A percentile compares a stretch with the other conserved stretches of the same genome.
Evolutionary conservation across 1,140 invertebrate genomes (phyloP).

Genomic region (Rhynchophorus ferrugineus): DNA sequence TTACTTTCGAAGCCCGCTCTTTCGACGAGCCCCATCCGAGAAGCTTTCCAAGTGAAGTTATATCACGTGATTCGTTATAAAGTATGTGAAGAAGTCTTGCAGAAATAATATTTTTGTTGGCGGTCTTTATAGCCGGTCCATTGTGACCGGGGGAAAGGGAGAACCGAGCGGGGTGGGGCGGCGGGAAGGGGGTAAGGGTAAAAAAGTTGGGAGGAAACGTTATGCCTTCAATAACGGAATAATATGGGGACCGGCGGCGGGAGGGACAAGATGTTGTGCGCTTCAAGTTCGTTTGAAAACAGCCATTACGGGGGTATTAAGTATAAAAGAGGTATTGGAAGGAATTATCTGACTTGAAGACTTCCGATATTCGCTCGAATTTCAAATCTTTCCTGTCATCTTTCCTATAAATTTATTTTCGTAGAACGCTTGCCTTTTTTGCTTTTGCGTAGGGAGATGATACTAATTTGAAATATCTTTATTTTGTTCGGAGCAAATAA

Average conservation of each 20-base stretch:
- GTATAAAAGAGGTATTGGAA: neutral
- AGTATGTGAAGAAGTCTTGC: neutral
- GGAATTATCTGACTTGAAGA: neutral
- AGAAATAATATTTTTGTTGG: neutral
- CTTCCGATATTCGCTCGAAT: neutral
- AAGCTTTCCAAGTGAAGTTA: neutral
- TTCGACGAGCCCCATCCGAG: neutral
- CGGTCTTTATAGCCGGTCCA: neutral
- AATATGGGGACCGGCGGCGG: neutral
- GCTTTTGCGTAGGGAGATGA: no score
- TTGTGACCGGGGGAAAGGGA: neutral
- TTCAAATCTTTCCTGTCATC: no score
- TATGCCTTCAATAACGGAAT: neutral
- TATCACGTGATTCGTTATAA: neutral
- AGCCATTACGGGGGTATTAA: neutral
- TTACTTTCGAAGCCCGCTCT: neutral
- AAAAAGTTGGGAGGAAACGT: neutral
- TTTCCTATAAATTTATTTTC: neutral
- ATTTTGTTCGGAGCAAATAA: no score
- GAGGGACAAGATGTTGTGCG: neutral
- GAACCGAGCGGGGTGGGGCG: no score
- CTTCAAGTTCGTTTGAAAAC: neutral
- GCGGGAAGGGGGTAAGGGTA: no score
- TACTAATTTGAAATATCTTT: no score
- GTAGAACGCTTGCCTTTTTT: no score